These are phyloP conservation scores for Caerostris darwini DNA, from an alignment of 1,140 invertebrate species.

Conservation along the genomic window DNA sequence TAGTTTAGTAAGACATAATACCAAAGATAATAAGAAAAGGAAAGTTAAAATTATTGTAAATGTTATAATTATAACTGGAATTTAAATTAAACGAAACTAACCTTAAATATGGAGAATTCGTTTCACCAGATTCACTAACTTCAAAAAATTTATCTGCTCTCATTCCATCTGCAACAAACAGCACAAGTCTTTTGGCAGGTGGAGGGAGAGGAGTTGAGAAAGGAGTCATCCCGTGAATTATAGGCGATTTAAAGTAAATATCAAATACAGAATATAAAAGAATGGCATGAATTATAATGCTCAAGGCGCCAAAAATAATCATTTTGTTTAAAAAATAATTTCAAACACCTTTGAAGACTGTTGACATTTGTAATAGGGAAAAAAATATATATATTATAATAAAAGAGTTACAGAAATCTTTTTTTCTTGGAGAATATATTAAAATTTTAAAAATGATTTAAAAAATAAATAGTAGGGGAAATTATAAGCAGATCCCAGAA, in stretches of 20 bases:
- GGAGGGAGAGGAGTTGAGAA: conserved; percentile 81
- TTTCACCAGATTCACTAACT: conserved; percentile 82
- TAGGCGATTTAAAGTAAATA: conserved; percentile 86
- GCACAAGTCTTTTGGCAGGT: conserved; percentile 89
- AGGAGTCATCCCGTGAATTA: conserved; percentile 84
- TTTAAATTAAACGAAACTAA: neutral
- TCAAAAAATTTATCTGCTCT: conserved; percentile 89
- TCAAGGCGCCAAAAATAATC: conserved; percentile 70
- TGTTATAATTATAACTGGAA: too few relatives aligned
- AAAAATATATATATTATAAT: neutral
- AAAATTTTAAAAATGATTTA: neutral
- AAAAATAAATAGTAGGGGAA: neutral
- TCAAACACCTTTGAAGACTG: neutral
- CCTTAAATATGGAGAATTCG: conserved; percentile 79
- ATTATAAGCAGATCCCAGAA: too few relatives aligned
- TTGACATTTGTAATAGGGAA: neutral
- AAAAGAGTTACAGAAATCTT: neutral
- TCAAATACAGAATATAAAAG: conserved; percentile 86
- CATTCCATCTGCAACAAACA: conserved; percentile 94
- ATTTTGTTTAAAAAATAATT: neutral
- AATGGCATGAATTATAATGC: conserved; percentile 84
- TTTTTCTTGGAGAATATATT: neutral
- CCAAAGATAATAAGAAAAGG: too few relatives aligned
- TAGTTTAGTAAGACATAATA: too few relatives aligned
- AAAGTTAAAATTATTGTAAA: too few relatives aligned